These are phyloP conservation scores for Petrolisthes cinctipes DNA, from an alignment of 2,888 invertebrate species.

Conservation along the genomic window DNA sequence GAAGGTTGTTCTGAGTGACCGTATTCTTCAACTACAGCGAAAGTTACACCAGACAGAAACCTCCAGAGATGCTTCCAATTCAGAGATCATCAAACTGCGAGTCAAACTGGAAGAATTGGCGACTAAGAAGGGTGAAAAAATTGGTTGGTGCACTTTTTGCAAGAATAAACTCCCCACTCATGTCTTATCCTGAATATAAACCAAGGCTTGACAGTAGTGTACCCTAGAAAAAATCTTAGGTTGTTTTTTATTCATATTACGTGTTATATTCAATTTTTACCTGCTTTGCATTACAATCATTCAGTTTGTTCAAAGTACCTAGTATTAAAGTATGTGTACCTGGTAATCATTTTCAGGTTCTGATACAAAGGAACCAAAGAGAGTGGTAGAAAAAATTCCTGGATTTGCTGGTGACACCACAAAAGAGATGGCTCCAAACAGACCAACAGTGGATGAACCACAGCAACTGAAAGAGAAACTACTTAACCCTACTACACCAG, in stretches of 20 bases:
- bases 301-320: neutral
- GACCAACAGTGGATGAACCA: neutral
- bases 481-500: slow-evolving; percentile 21
- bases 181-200: no score
- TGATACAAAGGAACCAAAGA: slow-evolving; percentile 17
- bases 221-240: neutral
- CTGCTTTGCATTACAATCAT: neutral
- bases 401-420: slow-evolving; percentile 8
- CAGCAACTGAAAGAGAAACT: slow-evolving; percentile 39
- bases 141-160: slow-evolving; percentile 18
- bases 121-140: slow-evolving; percentile 33
- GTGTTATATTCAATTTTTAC: neutral
- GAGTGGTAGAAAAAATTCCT: slow-evolving; percentile 31
- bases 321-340: no score
- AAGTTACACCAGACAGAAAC: slow-evolving; percentile 39
- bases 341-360: neutral
- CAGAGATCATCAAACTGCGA: slow-evolving; percentile 34
- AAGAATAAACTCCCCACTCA: neutral
- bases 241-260: neutral
- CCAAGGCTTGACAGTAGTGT: neutral
- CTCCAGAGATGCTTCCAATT: slow-evolving; percentile 23
- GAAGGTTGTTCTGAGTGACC: slow-evolving; percentile 52
- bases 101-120: slow-evolving; percentile 50
- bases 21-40: slow-evolving; percentile 47
- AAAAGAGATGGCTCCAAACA: neutral